Evolutionary conservation across 2,888 invertebrate genomes (phyloP).

Genomic region (Chymomyza caudatula): DNA sequence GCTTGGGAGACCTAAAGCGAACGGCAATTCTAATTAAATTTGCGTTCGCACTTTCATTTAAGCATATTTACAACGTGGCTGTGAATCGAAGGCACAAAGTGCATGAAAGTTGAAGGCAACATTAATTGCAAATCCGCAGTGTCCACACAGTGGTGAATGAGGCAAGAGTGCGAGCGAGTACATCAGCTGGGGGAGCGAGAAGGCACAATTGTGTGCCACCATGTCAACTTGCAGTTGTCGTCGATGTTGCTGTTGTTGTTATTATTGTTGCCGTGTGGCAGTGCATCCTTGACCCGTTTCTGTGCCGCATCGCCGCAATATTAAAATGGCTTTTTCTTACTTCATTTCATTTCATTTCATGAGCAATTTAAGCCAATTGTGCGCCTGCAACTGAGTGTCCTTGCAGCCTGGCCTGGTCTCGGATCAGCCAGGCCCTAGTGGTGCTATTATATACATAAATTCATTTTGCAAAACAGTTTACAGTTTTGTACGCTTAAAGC

Average conservation of each 20-base stretch:
- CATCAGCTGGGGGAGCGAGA: conserved; percentile 13
- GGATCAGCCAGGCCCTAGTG: conserved; percentile 15
- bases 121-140: conserved; percentile 70
- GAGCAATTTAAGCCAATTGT: conserved; percentile 73
- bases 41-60: conserved; percentile 67
- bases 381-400: conserved; percentile 2
- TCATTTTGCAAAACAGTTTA: conserved; percentile 64
- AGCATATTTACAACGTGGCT: conserved; percentile 60
- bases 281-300: conserved; percentile 66
- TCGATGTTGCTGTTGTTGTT: neutral
- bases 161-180: neutral
- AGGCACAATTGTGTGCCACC: conserved; percentile 26
- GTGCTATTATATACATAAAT: conserved; percentile 49
- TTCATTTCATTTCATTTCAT: conserved; percentile 72
- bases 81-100: conserved; percentile 4
- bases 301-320: conserved; percentile 58
- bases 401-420: neutral
- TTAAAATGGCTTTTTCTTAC: conserved; percentile 71
- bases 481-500: conserved; percentile 12
- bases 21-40: conserved; percentile 66
- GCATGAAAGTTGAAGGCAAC: conserved; percentile 71
- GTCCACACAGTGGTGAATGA: conserved; percentile 18
- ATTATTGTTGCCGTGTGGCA: neutral
- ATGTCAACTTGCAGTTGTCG: conserved; percentile 42
- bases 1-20: neutral